Percentiles rank a stretch among this genome's conserved stretches.
Conservation (phyloP, 2,113 vertebrate species). For the Platysteira castanea region DNA sequence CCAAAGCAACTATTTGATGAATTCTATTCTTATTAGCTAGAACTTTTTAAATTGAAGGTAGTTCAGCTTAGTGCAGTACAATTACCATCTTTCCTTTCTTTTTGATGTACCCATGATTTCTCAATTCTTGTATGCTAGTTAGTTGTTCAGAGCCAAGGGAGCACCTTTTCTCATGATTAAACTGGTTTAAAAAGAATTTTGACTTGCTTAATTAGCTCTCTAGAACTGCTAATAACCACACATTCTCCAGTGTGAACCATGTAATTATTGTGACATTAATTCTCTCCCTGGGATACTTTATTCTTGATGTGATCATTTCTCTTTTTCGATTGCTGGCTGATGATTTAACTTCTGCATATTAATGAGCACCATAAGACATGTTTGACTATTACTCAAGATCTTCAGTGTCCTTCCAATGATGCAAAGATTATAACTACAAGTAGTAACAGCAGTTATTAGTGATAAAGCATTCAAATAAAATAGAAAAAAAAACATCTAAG, state of each 20-base stretch:
- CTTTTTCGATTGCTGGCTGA: constrained; percentile 38
- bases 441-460: background rate
- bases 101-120: constrained; percentile 59
- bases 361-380: constrained; percentile 19
- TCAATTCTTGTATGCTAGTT: constrained; percentile 44
- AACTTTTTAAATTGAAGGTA: constrained; percentile 21
- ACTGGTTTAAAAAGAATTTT: constrained; percentile 69
- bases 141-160: constrained; percentile 64
- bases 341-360: constrained; percentile 47
- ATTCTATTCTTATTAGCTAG: constrained; percentile 11
- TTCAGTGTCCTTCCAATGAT: constrained; percentile 2
- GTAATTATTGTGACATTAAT: constrained; percentile 76
- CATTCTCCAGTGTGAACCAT: constrained; percentile 65
- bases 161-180: constrained; percentile 47
- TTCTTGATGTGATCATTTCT: constrained; percentile 69
- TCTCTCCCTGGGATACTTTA: constrained; percentile 64
- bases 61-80: constrained; percentile 18
- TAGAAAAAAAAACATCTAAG: background rate
- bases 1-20: background rate
- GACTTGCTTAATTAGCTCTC: constrained; percentile 72
- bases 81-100: constrained; percentile 13
- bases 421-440: background rate
- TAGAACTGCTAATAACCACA: constrained; percentile 69
- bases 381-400: background rate
- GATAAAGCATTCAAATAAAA: background rate